Conservation (phyloP, 2,888 invertebrate species). For the Micropterix aruncella region DNA sequence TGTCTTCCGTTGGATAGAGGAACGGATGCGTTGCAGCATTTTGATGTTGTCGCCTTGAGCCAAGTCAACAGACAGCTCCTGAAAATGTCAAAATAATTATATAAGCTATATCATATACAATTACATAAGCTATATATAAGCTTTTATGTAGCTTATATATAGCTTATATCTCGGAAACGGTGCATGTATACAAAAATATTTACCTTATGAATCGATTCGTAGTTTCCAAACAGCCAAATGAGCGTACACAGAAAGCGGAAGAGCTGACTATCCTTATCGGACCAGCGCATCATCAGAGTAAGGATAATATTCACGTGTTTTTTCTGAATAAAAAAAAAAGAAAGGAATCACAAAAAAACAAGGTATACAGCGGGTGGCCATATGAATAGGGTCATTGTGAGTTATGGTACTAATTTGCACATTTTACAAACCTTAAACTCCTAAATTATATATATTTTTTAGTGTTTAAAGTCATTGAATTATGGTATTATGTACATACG, state of each 20-base stretch:
- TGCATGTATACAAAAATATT: slow-evolving; percentile 11
- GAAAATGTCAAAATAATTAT: slow-evolving; percentile 12
- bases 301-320: slow-evolving; percentile 43
- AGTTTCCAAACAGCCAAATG: slow-evolving; percentile 50
- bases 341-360: slow-evolving; percentile 17
- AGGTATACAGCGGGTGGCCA: no score
- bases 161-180: no score
- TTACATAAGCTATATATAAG: no score
- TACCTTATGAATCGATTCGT: slow-evolving; percentile 28
- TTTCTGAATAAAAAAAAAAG: no score
- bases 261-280: slow-evolving; percentile 47
- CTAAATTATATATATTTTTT: no score
- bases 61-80: slow-evolving; percentile 27
- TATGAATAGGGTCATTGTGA: no score
- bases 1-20: slow-evolving; percentile 23
- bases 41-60: slow-evolving; percentile 26
- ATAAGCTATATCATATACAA: slow-evolving; percentile 4
- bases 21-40: slow-evolving; percentile 24
- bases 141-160: no score
- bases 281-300: slow-evolving; percentile 50
- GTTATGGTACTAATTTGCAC: no score
- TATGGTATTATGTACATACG: no score
- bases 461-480: no score
- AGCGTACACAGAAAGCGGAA: slow-evolving; percentile 52
- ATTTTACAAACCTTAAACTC: not conserved